Conservation (phyloP, 2,113 vertebrate genomes). For the Puffinus mauretanicus region DNA sequence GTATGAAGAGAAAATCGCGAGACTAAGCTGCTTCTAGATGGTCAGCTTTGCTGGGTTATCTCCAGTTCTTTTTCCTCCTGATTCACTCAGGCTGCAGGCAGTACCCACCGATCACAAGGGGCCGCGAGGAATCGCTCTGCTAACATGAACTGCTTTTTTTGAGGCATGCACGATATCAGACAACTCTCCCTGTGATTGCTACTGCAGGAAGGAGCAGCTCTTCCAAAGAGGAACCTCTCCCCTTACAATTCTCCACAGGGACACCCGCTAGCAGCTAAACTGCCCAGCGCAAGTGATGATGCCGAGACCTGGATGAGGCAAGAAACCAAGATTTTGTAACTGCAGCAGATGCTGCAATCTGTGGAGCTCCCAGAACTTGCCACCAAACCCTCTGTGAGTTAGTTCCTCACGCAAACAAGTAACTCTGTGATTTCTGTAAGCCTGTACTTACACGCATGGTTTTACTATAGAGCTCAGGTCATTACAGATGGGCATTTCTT, state of each 20-base stretch:
- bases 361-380: not conserved
- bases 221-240: not conserved
- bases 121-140: not conserved
- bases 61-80: not conserved
- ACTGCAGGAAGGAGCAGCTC: not conserved
- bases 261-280: not conserved
- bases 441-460: fast-evolving
- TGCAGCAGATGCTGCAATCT: not conserved
- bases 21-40: not conserved
- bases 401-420: too few species aligned
- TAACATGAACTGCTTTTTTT: not conserved
- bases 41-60: not conserved
- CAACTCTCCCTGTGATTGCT: not conserved
- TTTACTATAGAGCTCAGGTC: not conserved
- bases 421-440: not conserved
- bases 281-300: not conserved
- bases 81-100: not conserved
- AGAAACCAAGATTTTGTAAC: not conserved
- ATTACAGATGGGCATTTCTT: not conserved
- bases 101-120: not conserved
- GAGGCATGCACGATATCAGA: not conserved
- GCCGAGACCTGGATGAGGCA: not conserved
- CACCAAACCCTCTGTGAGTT: not conserved
- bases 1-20: not conserved
- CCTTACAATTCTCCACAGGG: not conserved